These are phyloP conservation scores for Hycleus cichorii DNA, from an alignment of 1,140 invertebrate genomes.

Conservation along the genomic window DNA sequence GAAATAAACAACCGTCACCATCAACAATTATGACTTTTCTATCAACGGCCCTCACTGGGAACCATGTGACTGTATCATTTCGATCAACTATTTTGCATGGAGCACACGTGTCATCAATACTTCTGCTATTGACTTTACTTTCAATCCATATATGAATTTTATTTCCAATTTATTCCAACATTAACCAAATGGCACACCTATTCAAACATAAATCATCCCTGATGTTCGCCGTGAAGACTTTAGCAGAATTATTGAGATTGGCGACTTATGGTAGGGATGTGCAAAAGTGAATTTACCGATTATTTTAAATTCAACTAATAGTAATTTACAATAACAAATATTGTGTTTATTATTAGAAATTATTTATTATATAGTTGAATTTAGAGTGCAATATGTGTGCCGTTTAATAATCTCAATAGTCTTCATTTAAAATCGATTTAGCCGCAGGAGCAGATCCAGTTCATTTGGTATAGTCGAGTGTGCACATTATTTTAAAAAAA, in stretches of 20 bases:
- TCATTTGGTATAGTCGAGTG: conserved; percentile 7
- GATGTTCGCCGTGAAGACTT: conserved; percentile 18
- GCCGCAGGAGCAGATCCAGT: conserved; percentile 8
- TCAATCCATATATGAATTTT: conserved; percentile 1
- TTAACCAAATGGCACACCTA: not conserved
- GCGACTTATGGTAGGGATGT: conserved; percentile 33
- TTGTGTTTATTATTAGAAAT: too few relatives aligned
- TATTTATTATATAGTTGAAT: not conserved
- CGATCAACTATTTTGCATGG: conserved; percentile 42
- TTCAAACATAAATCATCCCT: not conserved
- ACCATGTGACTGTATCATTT: conserved; percentile 40
- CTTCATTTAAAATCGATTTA: conserved; percentile 11
- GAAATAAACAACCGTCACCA: not conserved
- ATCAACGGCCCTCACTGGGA: conserved; percentile 29
- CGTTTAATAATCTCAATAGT: conserved; percentile 3
- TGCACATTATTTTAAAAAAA: conserved; percentile 7
- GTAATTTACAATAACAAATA: too few relatives aligned
- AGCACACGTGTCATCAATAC: conserved; percentile 30
- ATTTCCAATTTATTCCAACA: conserved; percentile 4
- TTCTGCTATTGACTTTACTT: conserved; percentile 35
- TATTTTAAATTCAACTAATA: too few relatives aligned
- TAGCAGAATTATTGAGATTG: conserved; percentile 26
- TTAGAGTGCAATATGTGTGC: conserved; percentile 7
- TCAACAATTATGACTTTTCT: not conserved
- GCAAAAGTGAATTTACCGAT: conserved; percentile 5